phyloP scores from a whole-genome alignment of 1,140 invertebrate genomes.

The Caenorhabditis remanei region DNA sequence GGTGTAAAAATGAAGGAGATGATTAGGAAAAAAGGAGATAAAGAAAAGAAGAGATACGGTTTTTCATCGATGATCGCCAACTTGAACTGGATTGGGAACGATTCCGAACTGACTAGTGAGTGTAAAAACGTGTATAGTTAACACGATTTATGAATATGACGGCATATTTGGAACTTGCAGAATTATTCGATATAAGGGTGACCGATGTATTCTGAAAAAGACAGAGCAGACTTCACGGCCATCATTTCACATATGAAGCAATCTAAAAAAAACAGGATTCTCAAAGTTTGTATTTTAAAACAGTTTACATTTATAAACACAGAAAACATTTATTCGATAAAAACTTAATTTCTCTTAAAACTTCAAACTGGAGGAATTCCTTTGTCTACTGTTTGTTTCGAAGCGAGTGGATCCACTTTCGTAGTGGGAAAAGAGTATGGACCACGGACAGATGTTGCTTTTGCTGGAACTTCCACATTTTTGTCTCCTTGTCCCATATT shows the following conservation, averaged over 20 bases:
- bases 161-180: background rate
- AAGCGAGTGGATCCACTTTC: too few species aligned
- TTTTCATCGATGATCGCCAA: constrained; percentile 9
- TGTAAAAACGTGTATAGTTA: constrained; percentile 1
- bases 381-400: background rate
- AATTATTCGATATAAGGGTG: too few species aligned
- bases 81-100: background rate
- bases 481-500: background rate
- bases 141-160: background rate
- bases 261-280: too few species aligned
- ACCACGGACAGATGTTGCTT: too few species aligned
- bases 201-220: too few species aligned
- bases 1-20: background rate
- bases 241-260: too few species aligned
- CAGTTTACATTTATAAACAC: background rate
- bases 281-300: too few species aligned
- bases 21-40: background rate
- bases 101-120: background rate
- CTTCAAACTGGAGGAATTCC: background rate
- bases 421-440: too few species aligned
- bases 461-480: background rate
- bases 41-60: background rate
- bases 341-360: background rate
- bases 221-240: too few species aligned
- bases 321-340: background rate